Conservation (phyloP, 2,113 vertebrate species). For the Crotalus viridis region DNA sequence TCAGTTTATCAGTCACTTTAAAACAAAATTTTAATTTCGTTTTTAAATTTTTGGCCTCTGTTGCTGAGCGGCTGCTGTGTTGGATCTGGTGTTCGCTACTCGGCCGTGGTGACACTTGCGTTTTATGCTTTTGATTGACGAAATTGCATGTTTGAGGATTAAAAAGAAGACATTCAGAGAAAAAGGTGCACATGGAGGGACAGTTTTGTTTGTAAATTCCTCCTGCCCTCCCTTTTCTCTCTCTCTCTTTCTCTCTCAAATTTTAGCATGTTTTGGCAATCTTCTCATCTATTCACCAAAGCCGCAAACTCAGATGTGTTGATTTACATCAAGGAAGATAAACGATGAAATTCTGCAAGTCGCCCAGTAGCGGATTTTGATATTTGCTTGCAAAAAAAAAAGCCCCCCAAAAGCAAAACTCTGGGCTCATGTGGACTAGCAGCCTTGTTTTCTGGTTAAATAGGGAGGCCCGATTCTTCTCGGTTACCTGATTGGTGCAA, state of each 20-base stretch:
- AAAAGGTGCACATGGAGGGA: neutral
- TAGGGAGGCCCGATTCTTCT: neutral
- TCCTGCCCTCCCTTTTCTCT: neutral
- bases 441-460: neutral
- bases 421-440: neutral
- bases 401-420: neutral
- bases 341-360: neutral
- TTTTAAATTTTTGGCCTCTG: neutral
- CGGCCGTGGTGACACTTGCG: accelerated
- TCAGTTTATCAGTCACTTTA: no score
- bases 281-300: neutral
- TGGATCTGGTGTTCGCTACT: neutral
- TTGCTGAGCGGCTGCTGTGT: neutral
- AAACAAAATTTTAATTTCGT: neutral
- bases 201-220: neutral
- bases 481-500: no score
- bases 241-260: neutral
- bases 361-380: neutral
- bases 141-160: neutral
- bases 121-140: neutral
- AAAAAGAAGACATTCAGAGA: neutral
- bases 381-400: neutral
- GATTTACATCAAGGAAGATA: neutral
- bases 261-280: neutral
- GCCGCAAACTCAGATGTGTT: neutral